Evolutionary conservation across 2,797 vertebrate species (phyloP), one percentile per base, ranked within the genome.

Genomic region (Acipenser ruthenus): DNA sequence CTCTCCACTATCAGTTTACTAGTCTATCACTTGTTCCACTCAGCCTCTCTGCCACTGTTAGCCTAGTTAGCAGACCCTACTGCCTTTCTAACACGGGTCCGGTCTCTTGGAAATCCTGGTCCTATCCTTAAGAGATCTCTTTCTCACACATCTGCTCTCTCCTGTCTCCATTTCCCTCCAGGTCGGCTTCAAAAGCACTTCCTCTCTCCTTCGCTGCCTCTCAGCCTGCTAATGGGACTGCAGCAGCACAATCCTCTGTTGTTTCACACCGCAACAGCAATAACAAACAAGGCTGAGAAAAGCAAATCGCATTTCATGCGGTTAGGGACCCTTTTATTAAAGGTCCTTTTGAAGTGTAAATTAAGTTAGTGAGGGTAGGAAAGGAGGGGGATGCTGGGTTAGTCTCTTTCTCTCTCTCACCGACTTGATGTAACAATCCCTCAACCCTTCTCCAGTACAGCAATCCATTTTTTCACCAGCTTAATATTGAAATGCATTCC

Each of bases 21-120:
- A 55, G 52, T 55, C n/a, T 55, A n/a, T 55, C 52, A 55, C 52
- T 55, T n/a, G n/a, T 55, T 55, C 52, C 52, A 55, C 52, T 37
- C 52, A 55, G 52, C 9, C 52, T 5, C 52, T 3, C 4, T 37
- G 23, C 23, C 23, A 37, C 9, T 55, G 52, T 55, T 55, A n/a
- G 52, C 52, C 52, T n/a, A 10, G 9, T 55, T n/a, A 55, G 4
- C 52, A 6, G 9, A 5, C n/a, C 6, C n/a, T 55, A 55, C 52
- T 55, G n/a, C 52, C 52, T 55, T n/a, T 10, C 52, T 55, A 55
- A 55, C n/a, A 55, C 9, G 52, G 3, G 9, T 55, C 9, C 5
- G 52, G 23, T 37, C 23, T 4, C 23, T 37, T 37, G 23, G 23
- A 37, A 37, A 37, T 55, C 52, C 52, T 55, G 52, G 52, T 55